These are phyloP conservation scores for Sminthurides bifidus DNA, from an alignment of 1,140 invertebrate genomes.

Conservation along the genomic window DNA sequence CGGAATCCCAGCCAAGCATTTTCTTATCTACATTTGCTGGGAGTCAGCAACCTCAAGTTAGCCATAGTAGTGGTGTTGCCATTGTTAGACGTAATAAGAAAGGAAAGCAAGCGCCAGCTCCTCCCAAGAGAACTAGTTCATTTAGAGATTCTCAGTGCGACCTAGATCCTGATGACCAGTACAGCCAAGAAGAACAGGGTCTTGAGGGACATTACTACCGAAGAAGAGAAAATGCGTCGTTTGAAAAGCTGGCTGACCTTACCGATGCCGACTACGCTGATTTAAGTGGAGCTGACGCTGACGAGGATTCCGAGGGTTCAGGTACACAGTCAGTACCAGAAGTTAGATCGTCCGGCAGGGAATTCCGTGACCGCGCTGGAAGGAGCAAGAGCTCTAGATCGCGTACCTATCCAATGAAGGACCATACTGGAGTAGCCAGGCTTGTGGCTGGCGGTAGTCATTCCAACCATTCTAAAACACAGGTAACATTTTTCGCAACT, in stretches of 20 bases:
- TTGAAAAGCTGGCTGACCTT: constrained; percentile 28
- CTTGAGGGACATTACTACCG: constrained; percentile 16
- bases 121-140: constrained; percentile 84
- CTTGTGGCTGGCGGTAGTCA: constrained; percentile 10
- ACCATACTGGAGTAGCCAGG: constrained; percentile 17
- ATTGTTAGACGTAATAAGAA: constrained; percentile 50
- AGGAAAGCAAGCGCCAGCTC: constrained; percentile 85
- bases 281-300: constrained; percentile 30
- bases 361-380: constrained; percentile 4
- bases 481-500: constrained; percentile 33
- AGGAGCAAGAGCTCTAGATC: constrained; percentile 22
- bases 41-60: constrained; percentile 21
- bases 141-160: constrained; percentile 29
- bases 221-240: constrained; percentile 23
- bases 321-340: constrained; percentile 25
- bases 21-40: constrained; percentile 30
- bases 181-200: constrained; percentile 11
- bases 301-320: constrained; percentile 29
- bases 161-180: constrained; percentile 28
- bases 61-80: constrained; percentile 19
- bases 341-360: constrained; percentile 8
- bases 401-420: constrained; percentile 30
- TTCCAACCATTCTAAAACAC: constrained; percentile 35
- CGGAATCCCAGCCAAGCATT: no score
- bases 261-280: constrained; percentile 29